Evolutionary conservation across 2,797 vertebrate species (phyloP).

Genomic region (Neoniphon sammara): DNA sequence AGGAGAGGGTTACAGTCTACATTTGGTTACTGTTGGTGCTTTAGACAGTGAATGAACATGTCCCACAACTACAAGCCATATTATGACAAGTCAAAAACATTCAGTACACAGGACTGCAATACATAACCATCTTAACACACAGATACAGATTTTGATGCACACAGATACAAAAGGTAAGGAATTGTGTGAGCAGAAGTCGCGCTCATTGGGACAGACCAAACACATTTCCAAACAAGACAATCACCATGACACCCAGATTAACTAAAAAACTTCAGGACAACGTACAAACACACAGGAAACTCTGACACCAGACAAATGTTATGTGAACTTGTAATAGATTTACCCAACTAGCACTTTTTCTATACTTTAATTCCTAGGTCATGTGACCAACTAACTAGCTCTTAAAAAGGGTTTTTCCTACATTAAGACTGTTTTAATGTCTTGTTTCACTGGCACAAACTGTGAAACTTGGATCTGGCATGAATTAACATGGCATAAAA

Average conservation of each 20-base stretch:
- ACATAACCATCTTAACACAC: slow-evolving; percentile 46
- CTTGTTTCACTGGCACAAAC: slow-evolving; percentile 45
- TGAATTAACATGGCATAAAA: slow-evolving; percentile 28
- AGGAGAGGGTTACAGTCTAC: slow-evolving; percentile 65
- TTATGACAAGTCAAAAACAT: slow-evolving; percentile 32
- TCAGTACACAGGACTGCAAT: slow-evolving; percentile 44
- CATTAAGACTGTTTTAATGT: slow-evolving; percentile 66
- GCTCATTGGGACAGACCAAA: slow-evolving; percentile 38
- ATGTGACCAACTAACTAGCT: slow-evolving; percentile 15
- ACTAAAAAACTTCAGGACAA: slow-evolving; percentile 33
- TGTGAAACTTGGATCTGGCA: slow-evolving; percentile 32
- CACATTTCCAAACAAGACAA: slow-evolving; percentile 55
- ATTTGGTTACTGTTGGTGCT: slow-evolving; percentile 31
- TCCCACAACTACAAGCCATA: slow-evolving; percentile 39
- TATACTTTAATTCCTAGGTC: slow-evolving; percentile 50
- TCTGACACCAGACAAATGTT: background rate
- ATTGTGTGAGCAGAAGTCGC: slow-evolving; percentile 20
- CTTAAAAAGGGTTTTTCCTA: slow-evolving; percentile 14
- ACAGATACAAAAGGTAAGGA: slow-evolving; percentile 35
- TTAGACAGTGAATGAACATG: slow-evolving; percentile 45
- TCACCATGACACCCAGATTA: slow-evolving; percentile 44
- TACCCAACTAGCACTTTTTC: slow-evolving; percentile 24
- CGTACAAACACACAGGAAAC: slow-evolving; percentile 34
- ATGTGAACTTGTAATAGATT: slow-evolving; percentile 56
- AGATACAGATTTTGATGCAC: slow-evolving; percentile 59